Evolutionary conservation across 2,797 vertebrate genomes (phyloP).

Genomic region (Sebastolobus alascanus): DNA sequence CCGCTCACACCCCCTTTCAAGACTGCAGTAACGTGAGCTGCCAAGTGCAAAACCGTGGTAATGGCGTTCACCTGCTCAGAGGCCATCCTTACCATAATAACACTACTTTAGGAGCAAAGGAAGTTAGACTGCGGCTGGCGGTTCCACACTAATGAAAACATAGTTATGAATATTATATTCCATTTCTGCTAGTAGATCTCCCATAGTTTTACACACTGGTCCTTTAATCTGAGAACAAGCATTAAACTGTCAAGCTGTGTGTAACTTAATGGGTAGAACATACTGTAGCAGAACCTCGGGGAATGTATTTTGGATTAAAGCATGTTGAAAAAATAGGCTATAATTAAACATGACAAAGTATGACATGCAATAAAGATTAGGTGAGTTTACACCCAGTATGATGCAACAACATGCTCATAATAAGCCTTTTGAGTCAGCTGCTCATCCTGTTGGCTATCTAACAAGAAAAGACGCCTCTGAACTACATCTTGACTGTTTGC

Average conservation of each 20-base stretch:
- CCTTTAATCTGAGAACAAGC: not conserved
- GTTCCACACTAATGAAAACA: not conserved
- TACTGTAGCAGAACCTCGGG: not conserved
- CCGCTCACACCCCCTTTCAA: not conserved
- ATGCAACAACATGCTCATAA: constrained; percentile 4
- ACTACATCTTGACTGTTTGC: constrained; percentile 18
- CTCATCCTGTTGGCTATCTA: constrained; percentile 8
- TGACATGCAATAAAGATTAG: not conserved
- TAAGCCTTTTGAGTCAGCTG: constrained; percentile 4
- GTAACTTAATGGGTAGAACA: not conserved
- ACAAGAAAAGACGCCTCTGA: not conserved
- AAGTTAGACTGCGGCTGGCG: not conserved
- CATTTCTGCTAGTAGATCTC: not conserved
- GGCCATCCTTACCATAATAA: not conserved
- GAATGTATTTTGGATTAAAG: not conserved
- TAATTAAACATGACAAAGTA: not conserved
- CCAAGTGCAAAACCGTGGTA: too few species aligned
- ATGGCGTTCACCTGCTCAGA: not conserved
- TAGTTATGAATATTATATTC: not conserved
- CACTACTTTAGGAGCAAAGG: not conserved
- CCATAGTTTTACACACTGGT: too few species aligned
- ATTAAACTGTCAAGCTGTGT: not conserved
- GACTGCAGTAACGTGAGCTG: not conserved
- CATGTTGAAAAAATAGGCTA: not conserved
- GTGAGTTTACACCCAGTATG: not conserved